These are phyloP conservation scores for Temnothorax rugatulus DNA, from an alignment of 2,888 invertebrate genomes.

Conservation along the genomic window DNA sequence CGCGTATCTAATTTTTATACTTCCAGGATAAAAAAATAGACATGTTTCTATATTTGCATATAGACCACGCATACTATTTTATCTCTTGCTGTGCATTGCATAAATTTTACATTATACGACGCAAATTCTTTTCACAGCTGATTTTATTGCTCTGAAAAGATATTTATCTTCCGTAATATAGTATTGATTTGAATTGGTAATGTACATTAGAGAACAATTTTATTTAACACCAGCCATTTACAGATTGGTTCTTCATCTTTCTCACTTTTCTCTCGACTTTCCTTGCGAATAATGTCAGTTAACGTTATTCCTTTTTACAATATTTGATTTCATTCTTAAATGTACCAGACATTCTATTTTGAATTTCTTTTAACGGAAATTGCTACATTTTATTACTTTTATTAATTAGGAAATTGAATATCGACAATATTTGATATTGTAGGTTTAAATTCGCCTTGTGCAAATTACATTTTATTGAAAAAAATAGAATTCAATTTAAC, in stretches of 20 bases:
- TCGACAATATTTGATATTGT: neutral
- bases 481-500: neutral
- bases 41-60: neutral
- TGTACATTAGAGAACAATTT: constrained; percentile 27
- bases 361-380: neutral
- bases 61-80: neutral
- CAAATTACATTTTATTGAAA: constrained; percentile 1
- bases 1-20: neutral
- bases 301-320: neutral
- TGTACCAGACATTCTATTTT: neutral
- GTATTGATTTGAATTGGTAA: constrained; percentile 23
- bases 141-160: constrained; percentile 1
- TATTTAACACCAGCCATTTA: constrained; percentile 19
- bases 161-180: constrained; percentile 4
- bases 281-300: neutral
- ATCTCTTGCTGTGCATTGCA: neutral
- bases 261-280: neutral
- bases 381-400: neutral
- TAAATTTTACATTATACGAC: neutral
- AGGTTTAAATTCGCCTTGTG: neutral
- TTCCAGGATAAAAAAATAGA: neutral
- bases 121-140: neutral
- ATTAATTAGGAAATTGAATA: neutral
- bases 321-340: constrained; percentile 1
- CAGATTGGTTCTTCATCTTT: constrained; percentile 22